Base-by-base conservation (phyloP, 2,113 vertebrate species). In the human region DNA sequence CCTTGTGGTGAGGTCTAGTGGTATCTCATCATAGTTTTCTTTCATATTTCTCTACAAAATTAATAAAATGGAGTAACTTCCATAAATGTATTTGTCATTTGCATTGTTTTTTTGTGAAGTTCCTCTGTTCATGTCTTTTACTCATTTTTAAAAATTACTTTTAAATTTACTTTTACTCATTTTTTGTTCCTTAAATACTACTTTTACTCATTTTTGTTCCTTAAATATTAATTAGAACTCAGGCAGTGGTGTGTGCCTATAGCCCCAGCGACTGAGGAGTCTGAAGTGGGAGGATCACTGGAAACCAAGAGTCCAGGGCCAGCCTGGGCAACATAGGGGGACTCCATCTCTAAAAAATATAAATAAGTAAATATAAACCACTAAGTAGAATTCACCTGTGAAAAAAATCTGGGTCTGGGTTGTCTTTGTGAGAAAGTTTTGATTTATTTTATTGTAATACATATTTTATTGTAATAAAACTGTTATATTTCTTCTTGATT, bases 151-250 rank as follows among this genome's bases (percentile, higher is more conserved):
- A 64, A 64, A 64, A 30, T 64, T 30, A 64, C 27, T 64, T 30
- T 64, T 14, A 64, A 64, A 32, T 64, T 64, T 64, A 14, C 50
- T 92, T 73, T 52, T 59, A 80, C 72, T 66, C 57, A 14, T n/a
- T 61, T 70, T 80, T 78, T 90, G 16, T 93, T 90, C 43, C 52
- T 73, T 55, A 52, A 93, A 61, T 96, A 50, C 89, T 89, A 80
- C 50, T 92, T 73, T 52, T 59, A 80, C 72, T 66, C 57, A 14
- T n/a, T 64, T 80, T 78, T 90, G 16, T 93, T 90, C 43, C 52
- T 73, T 55, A 52, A 93, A 61, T 96, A 50, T 93, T 89, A 80
- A 79, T 32, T 59, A 70, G 68, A n/a, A 70, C 68, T 68, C 32
- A 68, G 64, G 64, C 64, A 35, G 12, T 16, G 32, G 32, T 32